A percentile compares a stretch with the other conserved stretches of the same genome.
These are phyloP conservation scores for Ictalurus furcatus DNA, from an alignment of 2,113 vertebrate species.

Conservation along the genomic window DNA sequence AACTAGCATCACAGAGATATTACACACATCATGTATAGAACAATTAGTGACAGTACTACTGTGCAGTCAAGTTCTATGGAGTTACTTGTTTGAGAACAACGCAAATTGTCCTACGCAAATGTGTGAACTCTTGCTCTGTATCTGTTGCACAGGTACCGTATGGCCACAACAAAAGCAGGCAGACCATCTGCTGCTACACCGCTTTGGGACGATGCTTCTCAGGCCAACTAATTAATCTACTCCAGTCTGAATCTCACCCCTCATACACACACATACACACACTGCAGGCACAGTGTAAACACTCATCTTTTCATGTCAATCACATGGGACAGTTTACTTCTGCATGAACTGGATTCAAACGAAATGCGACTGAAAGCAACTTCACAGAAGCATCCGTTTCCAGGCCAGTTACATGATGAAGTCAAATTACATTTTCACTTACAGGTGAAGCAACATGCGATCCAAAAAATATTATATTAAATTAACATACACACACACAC, in stretches of 20 bases:
- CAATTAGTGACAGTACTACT: neutral
- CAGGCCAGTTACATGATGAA: neutral
- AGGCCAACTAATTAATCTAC: conserved; percentile 56
- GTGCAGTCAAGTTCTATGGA: neutral
- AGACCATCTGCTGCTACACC: conserved; percentile 56
- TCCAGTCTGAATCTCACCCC: conserved; percentile 38
- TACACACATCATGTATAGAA: neutral
- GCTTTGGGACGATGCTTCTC: conserved; percentile 48
- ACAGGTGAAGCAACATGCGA: neutral
- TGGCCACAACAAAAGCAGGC: conserved; percentile 55
- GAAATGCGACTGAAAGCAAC: neutral
- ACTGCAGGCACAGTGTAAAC: conserved; percentile 31
- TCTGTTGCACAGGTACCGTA: conserved; percentile 53
- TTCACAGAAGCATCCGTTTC: too few relatives aligned
- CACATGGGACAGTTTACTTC: conserved; percentile 37
- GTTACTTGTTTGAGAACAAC: neutral
- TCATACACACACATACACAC: conserved; percentile 3
- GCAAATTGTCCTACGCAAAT: conserved; percentile 18
- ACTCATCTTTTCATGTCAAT: conserved; percentile 42
- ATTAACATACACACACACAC: too few relatives aligned
- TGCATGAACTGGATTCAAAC: neutral
- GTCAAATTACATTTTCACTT: neutral
- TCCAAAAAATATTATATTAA: neutral
- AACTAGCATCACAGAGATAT: neutral
- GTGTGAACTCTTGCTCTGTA: conserved; percentile 43